Conservation (phyloP, 2,113 vertebrate genomes). For the Bettongia penicillata region DNA sequence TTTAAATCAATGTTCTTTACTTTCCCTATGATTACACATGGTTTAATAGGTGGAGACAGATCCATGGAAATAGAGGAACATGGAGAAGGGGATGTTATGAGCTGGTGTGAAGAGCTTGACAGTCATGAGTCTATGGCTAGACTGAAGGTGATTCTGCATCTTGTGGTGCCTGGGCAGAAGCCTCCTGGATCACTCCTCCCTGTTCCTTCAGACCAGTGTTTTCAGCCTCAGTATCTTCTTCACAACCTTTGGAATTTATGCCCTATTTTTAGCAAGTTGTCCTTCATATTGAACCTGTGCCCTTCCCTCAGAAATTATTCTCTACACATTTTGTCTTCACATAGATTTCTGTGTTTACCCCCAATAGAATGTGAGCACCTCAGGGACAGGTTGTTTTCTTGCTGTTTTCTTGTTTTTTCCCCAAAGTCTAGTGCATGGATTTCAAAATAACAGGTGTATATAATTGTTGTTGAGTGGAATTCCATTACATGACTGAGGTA, state of each 20-base stretch:
- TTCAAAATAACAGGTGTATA: neutral
- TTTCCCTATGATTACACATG: neutral
- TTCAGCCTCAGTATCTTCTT: neutral
- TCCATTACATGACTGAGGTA: neutral
- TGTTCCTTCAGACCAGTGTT: neutral
- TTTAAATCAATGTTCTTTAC: neutral
- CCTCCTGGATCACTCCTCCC: neutral
- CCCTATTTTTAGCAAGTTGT: neutral
- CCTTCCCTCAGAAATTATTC: neutral
- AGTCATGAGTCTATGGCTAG: neutral
- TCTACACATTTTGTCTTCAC: neutral
- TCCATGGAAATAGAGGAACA: neutral
- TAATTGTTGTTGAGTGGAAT: neutral
- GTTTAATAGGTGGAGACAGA: neutral
- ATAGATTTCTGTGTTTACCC: neutral
- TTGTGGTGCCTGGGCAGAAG: neutral
- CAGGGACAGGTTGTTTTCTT: neutral
- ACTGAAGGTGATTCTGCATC: neutral
- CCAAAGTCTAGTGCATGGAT: neutral
- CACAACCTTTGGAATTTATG: neutral
- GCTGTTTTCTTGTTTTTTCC: neutral
- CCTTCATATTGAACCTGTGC: neutral
- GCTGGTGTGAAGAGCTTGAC: neutral
- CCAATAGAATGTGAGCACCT: neutral
- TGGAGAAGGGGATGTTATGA: neutral